phyloP scores from a whole-genome alignment of 1,140 invertebrate genomes.

The Telenomus remus region DNA sequence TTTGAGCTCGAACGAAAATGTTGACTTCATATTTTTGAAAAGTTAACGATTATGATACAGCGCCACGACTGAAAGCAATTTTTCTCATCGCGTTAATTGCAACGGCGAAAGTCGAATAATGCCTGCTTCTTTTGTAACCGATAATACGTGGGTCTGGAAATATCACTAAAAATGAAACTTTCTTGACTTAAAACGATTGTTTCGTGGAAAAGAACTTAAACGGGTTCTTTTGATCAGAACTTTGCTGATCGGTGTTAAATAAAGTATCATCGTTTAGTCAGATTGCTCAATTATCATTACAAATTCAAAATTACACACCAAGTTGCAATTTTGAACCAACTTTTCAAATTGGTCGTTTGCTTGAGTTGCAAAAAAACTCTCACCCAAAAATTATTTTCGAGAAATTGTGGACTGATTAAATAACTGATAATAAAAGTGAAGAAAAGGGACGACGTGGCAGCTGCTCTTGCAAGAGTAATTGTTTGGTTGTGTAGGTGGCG shows the following conservation, averaged over 20 bases:
- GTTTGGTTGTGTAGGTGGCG: conserved; percentile 52
- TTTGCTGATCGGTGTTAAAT: conserved; percentile 12
- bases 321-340: no score
- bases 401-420: conserved; percentile 5
- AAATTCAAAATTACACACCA: no score
- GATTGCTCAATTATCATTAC: no score
- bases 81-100: conserved; percentile 33
- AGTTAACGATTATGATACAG: conserved; percentile 20
- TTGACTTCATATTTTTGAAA: conserved; percentile 22
- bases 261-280: no score
- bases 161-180: conserved; percentile 47
- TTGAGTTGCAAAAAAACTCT: no score
- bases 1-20: conserved; percentile 4
- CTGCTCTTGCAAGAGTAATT: conserved; percentile 41
- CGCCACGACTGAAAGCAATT: conserved; percentile 16
- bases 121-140: conserved; percentile 33
- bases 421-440: conserved; percentile 26
- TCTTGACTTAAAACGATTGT: conserved; percentile 46
- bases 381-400: no score
- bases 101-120: conserved; percentile 44
- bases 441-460: conserved; percentile 45
- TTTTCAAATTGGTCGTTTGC: no score
- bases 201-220: conserved; percentile 41
- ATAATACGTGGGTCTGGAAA: conserved; percentile 38
- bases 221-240: conserved; percentile 20